These are phyloP conservation scores for Branchinecta lindahli DNA, from an alignment of 1,140 invertebrate genomes.

Conservation along the genomic window DNA sequence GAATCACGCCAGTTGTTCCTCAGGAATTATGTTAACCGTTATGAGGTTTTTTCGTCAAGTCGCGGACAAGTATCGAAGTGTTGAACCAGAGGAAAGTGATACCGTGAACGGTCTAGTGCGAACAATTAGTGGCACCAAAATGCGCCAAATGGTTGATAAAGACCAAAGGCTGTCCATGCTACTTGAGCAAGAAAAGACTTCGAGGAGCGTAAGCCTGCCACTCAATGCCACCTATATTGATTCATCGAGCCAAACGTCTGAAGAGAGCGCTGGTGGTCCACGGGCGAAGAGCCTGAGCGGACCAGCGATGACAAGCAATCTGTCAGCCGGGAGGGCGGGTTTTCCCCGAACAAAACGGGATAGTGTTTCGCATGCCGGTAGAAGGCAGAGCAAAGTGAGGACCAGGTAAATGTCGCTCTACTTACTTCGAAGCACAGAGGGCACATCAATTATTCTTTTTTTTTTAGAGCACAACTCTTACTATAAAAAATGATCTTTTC, in stretches of 20 bases:
- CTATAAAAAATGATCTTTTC: no score
- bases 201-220: background rate
- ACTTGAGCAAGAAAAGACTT: background rate
- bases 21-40: background rate
- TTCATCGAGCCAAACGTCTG: background rate
- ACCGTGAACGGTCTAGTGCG: background rate
- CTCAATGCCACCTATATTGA: background rate
- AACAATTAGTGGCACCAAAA: no score
- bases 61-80: background rate
- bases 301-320: background rate
- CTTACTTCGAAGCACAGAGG: no score
- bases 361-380: background rate
- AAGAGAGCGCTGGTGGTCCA: background rate
- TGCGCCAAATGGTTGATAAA: background rate
- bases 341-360: constrained; percentile 1
- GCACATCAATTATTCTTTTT: no score
- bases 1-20: background rate
- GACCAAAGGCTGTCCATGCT: background rate
- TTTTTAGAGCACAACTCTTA: no score
- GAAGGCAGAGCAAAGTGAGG: background rate
- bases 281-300: background rate
- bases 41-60: background rate
- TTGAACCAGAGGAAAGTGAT: background rate
- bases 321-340: background rate
- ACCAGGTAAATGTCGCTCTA: background rate